Percentiles rank a stretch among this genome's conserved stretches.
Evolutionary conservation across 2,113 vertebrate genomes (phyloP).

Genomic region (Mesitornis unicolor): DNA sequence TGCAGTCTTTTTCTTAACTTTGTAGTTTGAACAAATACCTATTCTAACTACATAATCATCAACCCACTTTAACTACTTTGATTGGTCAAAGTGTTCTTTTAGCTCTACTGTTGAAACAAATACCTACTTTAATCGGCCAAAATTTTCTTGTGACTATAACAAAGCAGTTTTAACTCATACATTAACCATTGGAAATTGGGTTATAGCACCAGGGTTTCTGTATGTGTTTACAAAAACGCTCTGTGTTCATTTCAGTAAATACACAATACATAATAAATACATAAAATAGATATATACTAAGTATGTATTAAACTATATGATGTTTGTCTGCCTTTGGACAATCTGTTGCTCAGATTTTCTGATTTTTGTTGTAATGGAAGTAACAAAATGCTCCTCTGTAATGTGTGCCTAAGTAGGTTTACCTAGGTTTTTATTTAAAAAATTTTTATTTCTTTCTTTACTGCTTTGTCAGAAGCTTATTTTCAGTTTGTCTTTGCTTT

Average conservation of each 20-base stretch:
- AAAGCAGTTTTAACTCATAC: background rate
- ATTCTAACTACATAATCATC: too few species aligned
- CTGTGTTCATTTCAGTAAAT: background rate
- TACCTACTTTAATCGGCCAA: too few species aligned
- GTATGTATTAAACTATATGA: background rate
- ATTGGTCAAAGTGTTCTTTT: too few species aligned
- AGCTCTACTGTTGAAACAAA: too few species aligned
- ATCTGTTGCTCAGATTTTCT: background rate
- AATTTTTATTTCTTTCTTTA: background rate
- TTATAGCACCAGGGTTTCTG: rapidly evolving
- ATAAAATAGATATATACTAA: background rate
- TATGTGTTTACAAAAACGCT: background rate
- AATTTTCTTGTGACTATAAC: too few species aligned
- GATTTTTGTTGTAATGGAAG: background rate
- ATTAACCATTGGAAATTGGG: background rate
- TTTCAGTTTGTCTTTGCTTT: background rate
- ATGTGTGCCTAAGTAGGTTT: background rate
- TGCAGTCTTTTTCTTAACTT: too few species aligned
- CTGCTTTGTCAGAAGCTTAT: background rate
- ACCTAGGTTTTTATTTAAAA: background rate
- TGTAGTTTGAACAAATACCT: too few species aligned
- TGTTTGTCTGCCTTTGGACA: background rate
- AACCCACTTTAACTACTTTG: too few species aligned
- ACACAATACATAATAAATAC: background rate
- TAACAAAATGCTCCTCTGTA: background rate